Percentiles rank a stretch among this genome's conserved stretches.
phyloP scores from a whole-genome alignment of 2,888 invertebrate species.

The Lacanobia wlatinum region DNA sequence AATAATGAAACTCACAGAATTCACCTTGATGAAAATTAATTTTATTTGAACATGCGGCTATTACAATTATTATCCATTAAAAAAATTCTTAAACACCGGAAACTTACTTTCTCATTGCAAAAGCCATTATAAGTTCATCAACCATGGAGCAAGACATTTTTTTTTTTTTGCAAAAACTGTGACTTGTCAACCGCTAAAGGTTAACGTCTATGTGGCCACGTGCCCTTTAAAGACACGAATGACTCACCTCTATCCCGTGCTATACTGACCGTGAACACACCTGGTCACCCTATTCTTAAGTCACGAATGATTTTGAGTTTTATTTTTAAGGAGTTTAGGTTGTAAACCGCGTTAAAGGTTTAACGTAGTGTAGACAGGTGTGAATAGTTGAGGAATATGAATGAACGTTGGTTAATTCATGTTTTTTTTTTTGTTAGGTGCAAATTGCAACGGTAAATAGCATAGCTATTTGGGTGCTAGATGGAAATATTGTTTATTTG shows the following conservation, averaged over 20 bases:
- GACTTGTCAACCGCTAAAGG: conserved; percentile 70
- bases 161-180: conserved; percentile 54
- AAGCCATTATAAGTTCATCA: conserved; percentile 12
- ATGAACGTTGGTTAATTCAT: conserved; percentile 58
- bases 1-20: not conserved
- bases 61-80: not conserved
- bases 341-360: not conserved
- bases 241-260: conserved; percentile 79
- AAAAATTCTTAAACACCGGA: conserved; percentile 27
- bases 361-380: conserved; percentile 71
- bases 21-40: not conserved
- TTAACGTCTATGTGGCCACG: conserved; percentile 79
- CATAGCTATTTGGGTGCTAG: rapidly evolving
- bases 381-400: conserved; percentile 67
- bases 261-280: conserved; percentile 84
- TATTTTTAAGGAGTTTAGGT: conserved; percentile 7
- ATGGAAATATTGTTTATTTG: too few species aligned
- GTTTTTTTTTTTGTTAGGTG: conserved; percentile 14
- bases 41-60: not conserved
- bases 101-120: conserved; percentile 6
- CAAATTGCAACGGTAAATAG: conserved; percentile 9
- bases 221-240: conserved; percentile 76
- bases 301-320: conserved; percentile 27
- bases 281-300: conserved; percentile 73
- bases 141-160: conserved; percentile 43